phyloP scores from a whole-genome alignment of 2,888 invertebrate genomes.

The Luffia ferchaultella region DNA sequence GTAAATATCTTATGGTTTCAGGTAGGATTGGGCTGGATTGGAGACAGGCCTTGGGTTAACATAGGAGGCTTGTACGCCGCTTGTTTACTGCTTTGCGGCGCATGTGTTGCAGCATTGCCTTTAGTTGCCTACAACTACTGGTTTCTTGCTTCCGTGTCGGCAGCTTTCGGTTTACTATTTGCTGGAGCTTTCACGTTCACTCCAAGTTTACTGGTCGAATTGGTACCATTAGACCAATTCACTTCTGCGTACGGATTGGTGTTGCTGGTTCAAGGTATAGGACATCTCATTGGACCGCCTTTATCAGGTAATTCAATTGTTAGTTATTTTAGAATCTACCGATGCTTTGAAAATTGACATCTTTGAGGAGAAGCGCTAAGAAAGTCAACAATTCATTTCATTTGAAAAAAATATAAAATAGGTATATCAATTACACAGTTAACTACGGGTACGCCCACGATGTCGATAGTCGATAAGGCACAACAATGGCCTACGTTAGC shows the following conservation, averaged over 20 bases:
- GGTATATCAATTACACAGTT: no score
- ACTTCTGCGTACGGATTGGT: conserved; percentile 92
- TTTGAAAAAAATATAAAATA: no score
- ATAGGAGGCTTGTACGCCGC: conserved; percentile 83
- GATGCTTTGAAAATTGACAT: no score
- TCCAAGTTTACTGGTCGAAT: conserved; percentile 86
- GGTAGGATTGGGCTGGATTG: conserved; percentile 87
- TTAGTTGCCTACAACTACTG: conserved; percentile 54
- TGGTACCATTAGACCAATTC: conserved; percentile 90
- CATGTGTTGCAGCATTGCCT: conserved; percentile 69
- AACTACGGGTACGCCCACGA: no score
- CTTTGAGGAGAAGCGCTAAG: no score
- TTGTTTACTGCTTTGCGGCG: conserved; percentile 75
- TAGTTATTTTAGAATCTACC: no score
- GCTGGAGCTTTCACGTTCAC: conserved; percentile 93
- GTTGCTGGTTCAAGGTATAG: conserved; percentile 89
- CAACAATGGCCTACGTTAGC: no score
- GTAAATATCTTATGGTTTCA: conserved; percentile 32
- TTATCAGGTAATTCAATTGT: conserved; percentile 81
- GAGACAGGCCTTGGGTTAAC: conserved; percentile 86
- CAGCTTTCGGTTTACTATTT: conserved; percentile 87
- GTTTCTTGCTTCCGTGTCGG: conserved; percentile 56
- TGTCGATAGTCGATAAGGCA: no score
- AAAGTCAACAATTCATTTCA: no score
- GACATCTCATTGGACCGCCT: conserved; percentile 91